Evolutionary conservation across 2,113 vertebrate genomes (phyloP).

Genomic region (Nycticorax nycticorax): DNA sequence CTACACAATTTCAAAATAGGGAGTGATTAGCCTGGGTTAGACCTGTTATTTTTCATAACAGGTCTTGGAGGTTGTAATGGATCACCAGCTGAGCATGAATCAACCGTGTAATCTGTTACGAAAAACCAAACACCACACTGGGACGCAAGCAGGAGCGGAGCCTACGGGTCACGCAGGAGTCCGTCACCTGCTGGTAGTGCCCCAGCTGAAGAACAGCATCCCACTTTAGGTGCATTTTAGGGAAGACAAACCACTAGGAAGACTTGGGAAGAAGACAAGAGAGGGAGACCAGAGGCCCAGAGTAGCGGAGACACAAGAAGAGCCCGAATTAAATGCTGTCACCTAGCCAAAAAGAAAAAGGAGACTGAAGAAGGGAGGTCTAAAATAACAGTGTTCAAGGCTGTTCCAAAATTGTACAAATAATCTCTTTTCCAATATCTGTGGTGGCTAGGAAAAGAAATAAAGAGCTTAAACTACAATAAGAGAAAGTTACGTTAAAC

Average conservation of each 20-base stretch:
- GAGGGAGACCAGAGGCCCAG: not conserved
- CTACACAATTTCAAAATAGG: not conserved
- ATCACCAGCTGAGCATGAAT: not conserved
- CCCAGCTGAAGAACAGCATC: not conserved
- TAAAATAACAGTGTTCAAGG: not conserved
- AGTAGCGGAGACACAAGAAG: not conserved
- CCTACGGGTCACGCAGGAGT: not conserved
- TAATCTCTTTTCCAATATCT: not conserved
- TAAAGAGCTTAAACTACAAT: not conserved
- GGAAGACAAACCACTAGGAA: not conserved
- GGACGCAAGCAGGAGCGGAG: not conserved
- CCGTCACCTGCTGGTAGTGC: not conserved
- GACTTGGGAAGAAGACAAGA: not conserved
- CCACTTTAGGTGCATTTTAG: rapidly evolving
- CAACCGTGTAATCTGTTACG: not conserved
- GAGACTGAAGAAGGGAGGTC: not conserved
- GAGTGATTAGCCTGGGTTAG: not conserved
- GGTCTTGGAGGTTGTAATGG: not conserved
- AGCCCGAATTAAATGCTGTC: not conserved
- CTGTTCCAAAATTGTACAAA: not conserved
- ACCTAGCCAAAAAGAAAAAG: not conserved
- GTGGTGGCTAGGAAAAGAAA: not conserved
- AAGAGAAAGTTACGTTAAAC: not conserved
- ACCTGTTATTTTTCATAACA: not conserved
- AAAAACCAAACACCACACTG: not conserved